These are phyloP conservation scores for Microplitis manilae DNA, from an alignment of 2,888 invertebrate genomes.

Conservation along the genomic window DNA sequence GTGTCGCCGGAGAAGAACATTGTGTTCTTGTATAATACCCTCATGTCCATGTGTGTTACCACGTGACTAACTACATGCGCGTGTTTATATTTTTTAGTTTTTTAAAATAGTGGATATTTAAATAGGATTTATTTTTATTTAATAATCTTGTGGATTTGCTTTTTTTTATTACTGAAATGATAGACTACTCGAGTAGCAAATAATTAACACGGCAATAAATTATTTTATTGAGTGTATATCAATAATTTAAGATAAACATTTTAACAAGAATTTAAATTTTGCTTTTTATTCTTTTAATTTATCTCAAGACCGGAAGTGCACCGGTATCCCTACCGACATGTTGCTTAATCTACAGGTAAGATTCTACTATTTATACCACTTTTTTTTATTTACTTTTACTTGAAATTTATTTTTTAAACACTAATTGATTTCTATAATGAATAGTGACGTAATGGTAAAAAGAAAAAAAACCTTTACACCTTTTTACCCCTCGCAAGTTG, in stretches of 20 bases:
- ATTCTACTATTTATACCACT: neutral
- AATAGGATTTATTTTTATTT: neutral
- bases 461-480: too few relatives aligned
- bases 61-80: constrained; percentile 36
- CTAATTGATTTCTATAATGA: too few relatives aligned
- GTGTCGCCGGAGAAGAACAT: constrained; percentile 46
- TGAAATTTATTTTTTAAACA: neutral
- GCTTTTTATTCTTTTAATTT: neutral
- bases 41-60: constrained; percentile 35
- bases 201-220: too few relatives aligned
- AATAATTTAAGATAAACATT: neutral
- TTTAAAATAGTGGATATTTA: neutral
- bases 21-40: constrained; percentile 21
- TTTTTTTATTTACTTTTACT: neutral
- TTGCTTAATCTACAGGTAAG: constrained; percentile 25
- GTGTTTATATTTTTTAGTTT: neutral
- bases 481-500: too few relatives aligned
- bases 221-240: neutral
- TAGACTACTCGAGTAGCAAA: too few relatives aligned
- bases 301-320: constrained; percentile 9
- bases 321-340: constrained; percentile 7
- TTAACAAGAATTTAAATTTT: neutral
- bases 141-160: neutral
- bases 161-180: neutral
- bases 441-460: too few relatives aligned